These are phyloP conservation scores for Tetranychus cinnabarinus DNA, from an alignment of 1,140 invertebrate genomes.

Conservation along the genomic window DNA sequence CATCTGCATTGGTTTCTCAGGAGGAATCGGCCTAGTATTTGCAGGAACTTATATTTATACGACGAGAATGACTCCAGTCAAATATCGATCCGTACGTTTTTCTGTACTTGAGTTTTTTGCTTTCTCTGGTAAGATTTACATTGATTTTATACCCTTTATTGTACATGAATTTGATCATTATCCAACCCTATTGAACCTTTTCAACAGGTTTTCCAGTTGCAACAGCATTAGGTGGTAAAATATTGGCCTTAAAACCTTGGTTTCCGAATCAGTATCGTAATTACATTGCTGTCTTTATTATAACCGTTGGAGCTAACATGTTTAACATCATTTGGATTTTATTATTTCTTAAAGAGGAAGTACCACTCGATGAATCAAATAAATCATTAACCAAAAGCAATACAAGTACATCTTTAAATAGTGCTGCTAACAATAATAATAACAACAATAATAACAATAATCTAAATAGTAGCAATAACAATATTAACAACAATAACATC, in stretches of 20 bases:
- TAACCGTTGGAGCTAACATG: background rate
- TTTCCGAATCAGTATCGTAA: background rate
- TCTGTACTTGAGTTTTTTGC: conserved; percentile 4
- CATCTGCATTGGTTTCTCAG: background rate
- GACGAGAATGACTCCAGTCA: background rate
- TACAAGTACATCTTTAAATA: too few species aligned
- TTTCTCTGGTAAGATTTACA: background rate
- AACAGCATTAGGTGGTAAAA: background rate
- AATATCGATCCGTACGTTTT: conserved; percentile 1
- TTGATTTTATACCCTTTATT: background rate
- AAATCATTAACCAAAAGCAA: background rate
- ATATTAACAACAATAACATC: too few species aligned
- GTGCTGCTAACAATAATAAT: too few species aligned
- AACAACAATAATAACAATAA: too few species aligned
- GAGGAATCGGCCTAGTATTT: background rate
- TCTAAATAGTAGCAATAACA: too few species aligned
- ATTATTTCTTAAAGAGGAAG: background rate
- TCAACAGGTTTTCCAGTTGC: background rate
- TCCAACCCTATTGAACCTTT: too few species aligned
- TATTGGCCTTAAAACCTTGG: background rate
- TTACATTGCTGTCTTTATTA: background rate
- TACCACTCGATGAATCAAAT: background rate
- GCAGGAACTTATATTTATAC: background rate
- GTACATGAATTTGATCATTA: too few species aligned
- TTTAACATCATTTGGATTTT: background rate